phyloP scores from a whole-genome alignment of 2,797 vertebrate species.

The Lithobates pipiens region DNA sequence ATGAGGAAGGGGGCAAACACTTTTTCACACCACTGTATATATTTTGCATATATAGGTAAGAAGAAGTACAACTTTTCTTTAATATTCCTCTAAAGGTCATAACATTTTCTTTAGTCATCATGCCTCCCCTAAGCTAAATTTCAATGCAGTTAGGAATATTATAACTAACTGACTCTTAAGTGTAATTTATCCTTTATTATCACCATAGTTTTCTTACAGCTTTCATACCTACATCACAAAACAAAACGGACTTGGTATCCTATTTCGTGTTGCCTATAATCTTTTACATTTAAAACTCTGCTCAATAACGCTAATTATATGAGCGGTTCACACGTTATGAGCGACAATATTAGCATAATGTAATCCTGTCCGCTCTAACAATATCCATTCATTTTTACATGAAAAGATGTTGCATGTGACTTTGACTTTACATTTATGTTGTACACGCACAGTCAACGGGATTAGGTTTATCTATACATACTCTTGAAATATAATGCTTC shows the following conservation, averaged over 20 bases:
- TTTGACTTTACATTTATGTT: background rate
- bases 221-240: conserved; percentile 55
- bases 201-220: background rate
- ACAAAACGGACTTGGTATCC: conserved; percentile 7
- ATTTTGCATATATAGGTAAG: too few relatives aligned
- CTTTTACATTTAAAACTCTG: conserved; percentile 8
- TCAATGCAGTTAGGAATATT: background rate
- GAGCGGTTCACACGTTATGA: conserved; percentile 1
- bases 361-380: conserved; percentile 24
- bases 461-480: conserved; percentile 2
- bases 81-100: too few relatives aligned
- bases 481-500: conserved; percentile 32
- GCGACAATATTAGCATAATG: conserved; percentile 31
- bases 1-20: too few relatives aligned
- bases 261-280: conserved; percentile 24
- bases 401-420: background rate
- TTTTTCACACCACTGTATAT: too few relatives aligned
- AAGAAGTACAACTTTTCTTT: too few relatives aligned
- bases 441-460: conserved; percentile 2
- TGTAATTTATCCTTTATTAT: background rate
- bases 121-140: background rate
- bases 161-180: background rate
- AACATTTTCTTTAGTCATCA: too few relatives aligned
- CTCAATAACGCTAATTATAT: conserved; percentile 25
- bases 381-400: conserved; percentile 33